Evolutionary conservation across 2,113 vertebrate genomes (phyloP).

Genomic region (Psilopsiagon aymara): DNA sequence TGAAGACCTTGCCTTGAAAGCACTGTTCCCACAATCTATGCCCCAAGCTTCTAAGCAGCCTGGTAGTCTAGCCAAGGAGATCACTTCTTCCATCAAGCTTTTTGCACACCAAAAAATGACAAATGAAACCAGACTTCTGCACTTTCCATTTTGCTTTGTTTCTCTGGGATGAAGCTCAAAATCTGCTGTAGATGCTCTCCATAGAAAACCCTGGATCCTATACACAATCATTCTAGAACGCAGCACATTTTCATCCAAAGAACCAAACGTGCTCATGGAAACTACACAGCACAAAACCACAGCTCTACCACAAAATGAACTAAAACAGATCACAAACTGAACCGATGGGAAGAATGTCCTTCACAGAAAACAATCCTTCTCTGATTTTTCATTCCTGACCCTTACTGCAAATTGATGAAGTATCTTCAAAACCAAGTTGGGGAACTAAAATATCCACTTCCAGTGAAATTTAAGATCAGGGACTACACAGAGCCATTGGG

Average conservation of each 20-base stretch:
- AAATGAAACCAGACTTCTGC: constrained; percentile 37
- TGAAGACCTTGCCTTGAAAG: neutral
- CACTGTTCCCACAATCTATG: neutral
- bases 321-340: neutral
- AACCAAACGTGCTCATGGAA: constrained; percentile 6
- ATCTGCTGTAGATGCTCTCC: neutral
- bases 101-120: neutral
- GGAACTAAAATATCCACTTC: neutral
- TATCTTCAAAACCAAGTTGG: neutral
- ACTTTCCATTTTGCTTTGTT: neutral
- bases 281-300: constrained; percentile 25
- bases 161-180: constrained; percentile 44
- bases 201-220: neutral
- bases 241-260: neutral
- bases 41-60: neutral
- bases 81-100: constrained; percentile 18
- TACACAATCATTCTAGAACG: neutral
- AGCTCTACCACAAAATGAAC: neutral
- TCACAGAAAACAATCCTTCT: neutral
- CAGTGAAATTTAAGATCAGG: neutral
- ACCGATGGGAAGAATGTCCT: neutral
- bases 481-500: neutral
- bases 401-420: neutral
- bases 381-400: neutral
- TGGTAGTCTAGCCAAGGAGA: neutral